Percentiles rank a stretch among this genome's conserved stretches.
Conservation (phyloP, 1,140 invertebrate species). For the Oryzaephilus surinamensis region DNA sequence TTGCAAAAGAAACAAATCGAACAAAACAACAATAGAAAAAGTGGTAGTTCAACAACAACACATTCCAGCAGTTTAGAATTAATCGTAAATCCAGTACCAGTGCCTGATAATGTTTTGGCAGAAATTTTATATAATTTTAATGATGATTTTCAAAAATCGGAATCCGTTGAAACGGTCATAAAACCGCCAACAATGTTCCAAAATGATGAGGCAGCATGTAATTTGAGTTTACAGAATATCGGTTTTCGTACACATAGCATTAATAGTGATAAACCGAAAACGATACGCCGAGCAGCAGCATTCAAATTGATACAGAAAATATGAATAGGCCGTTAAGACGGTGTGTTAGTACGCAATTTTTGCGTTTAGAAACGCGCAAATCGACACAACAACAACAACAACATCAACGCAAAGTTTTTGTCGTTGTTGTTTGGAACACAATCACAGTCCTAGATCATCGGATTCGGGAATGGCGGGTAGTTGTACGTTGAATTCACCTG, state of each 20-base stretch:
- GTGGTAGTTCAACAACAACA: slow-evolving; percentile 25
- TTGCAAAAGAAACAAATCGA: slow-evolving; percentile 15
- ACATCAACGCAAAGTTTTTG: slow-evolving; percentile 36
- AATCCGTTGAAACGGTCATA: slow-evolving; percentile 33
- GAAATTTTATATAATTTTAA: slow-evolving; percentile 40
- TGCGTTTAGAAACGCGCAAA: slow-evolving; percentile 27
- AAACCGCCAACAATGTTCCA: slow-evolving; percentile 46
- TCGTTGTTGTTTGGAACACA: slow-evolving; percentile 48
- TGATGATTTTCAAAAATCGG: slow-evolving; percentile 17
- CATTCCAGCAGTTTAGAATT: slow-evolving; percentile 45
- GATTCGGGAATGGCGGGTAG: slow-evolving; percentile 77
- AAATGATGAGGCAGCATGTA: slow-evolving; percentile 14
- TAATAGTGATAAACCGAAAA: slow-evolving; percentile 29
- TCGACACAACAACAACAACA: slow-evolving; percentile 3
- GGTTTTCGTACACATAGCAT: slow-evolving; percentile 31
- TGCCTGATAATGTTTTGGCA: slow-evolving; percentile 40
- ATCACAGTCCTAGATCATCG: slow-evolving; percentile 55
- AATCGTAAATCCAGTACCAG: slow-evolving; percentile 35
- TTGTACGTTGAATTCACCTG: slow-evolving; percentile 56
- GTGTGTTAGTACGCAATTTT: slow-evolving; percentile 41
- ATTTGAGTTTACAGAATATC: slow-evolving; percentile 21
- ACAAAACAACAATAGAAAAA: slow-evolving; percentile 8
- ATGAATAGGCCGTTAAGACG: slow-evolving; percentile 25
- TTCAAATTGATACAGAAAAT: slow-evolving; percentile 24
- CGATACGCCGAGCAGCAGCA: slow-evolving; percentile 20